Percentiles rank a stretch among this genome's conserved stretches.
phyloP scores from a whole-genome alignment of 2,113 vertebrate genomes.

The Muntiacus muntjak region DNA sequence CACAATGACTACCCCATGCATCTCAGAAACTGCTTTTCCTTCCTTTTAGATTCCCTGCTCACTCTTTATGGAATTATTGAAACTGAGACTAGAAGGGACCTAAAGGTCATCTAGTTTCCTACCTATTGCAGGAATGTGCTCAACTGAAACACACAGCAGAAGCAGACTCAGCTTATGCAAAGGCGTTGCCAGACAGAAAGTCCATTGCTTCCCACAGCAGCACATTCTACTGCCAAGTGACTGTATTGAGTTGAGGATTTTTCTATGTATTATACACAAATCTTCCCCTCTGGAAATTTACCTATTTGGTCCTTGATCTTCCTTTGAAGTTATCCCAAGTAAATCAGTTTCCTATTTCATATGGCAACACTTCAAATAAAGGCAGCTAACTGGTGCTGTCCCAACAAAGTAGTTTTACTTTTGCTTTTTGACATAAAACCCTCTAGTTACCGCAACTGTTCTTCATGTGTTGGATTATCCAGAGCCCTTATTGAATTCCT shows the following conservation, averaged over 20 bases:
- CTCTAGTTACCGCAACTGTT: not conserved
- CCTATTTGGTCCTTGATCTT: not conserved
- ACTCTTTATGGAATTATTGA: not conserved
- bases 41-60: not conserved
- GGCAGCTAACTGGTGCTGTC: not conserved
- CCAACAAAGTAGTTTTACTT: not conserved
- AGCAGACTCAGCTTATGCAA: not conserved
- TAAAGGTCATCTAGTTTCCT: not conserved
- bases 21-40: not conserved
- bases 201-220: not conserved
- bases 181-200: not conserved
- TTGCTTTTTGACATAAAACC: not conserved
- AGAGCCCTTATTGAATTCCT: not conserved
- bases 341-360: not conserved
- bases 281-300: not conserved
- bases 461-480: not conserved
- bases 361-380: not conserved
- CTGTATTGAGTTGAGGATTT: not conserved
- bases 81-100: not conserved
- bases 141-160: not conserved
- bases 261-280: not conserved
- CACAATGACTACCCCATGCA: not conserved
- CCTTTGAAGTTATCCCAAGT: not conserved
- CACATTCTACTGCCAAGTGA: not conserved
- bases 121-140: not conserved